Evolutionary conservation across 2,113 vertebrate genomes (phyloP).

Genomic region (Chaetops frenatus): DNA sequence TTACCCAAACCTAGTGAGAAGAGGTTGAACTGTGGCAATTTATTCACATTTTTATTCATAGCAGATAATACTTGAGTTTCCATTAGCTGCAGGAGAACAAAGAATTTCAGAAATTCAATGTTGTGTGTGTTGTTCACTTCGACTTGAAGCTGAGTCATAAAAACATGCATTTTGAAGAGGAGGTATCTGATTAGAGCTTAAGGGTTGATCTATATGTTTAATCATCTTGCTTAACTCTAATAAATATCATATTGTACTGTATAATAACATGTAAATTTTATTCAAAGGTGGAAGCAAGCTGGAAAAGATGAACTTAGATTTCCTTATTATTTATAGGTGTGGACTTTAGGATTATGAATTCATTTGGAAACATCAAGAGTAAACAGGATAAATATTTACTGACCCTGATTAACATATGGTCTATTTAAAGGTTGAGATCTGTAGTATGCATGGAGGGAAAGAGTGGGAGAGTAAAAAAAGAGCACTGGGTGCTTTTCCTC

Average conservation of each 20-base stretch:
- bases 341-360: not conserved
- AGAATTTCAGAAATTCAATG: not conserved
- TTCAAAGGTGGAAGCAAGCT: not conserved
- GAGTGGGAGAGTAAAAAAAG: not conserved
- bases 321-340: not conserved
- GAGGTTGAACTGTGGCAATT: constrained; percentile 4
- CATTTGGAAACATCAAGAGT: not conserved
- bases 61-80: constrained; percentile 21
- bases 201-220: not conserved
- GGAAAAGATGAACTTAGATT: not conserved
- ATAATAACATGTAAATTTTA: not conserved
- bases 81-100: constrained; percentile 22
- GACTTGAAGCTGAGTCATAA: not conserved
- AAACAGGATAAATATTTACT: not conserved
- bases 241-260: not conserved
- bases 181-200: not conserved
- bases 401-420: not conserved
- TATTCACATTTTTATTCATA: constrained; percentile 7
- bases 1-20: not conserved
- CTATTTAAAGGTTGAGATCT: not conserved
- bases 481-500: not conserved
- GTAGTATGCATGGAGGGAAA: not conserved
- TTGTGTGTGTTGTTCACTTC: not conserved
- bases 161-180: not conserved
- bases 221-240: not conserved